Conservation (phyloP, 2,797 vertebrate species). For the Rhinatrema bivittatum region DNA sequence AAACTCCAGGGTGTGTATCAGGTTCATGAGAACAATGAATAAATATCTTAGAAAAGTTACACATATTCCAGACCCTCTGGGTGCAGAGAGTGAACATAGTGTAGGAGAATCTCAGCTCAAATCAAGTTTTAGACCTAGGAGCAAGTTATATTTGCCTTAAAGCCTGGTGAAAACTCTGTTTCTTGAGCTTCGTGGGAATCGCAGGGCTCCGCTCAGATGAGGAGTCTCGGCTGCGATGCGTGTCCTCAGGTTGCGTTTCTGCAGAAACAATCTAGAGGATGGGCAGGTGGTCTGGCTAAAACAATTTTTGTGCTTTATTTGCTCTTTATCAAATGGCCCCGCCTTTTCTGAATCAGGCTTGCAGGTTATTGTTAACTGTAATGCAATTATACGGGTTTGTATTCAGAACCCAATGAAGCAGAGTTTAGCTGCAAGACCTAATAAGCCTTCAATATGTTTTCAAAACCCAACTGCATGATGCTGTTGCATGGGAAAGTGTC, state of each 20-base stretch:
- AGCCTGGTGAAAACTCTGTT: slow-evolving; percentile 1
- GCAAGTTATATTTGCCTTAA: not conserved
- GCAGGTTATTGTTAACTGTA: slow-evolving; percentile 54
- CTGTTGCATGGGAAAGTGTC: slow-evolving; percentile 50
- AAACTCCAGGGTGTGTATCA: too few relatives aligned
- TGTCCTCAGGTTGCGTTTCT: slow-evolving; percentile 26
- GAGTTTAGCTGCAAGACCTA: slow-evolving; percentile 43
- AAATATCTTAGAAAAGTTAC: too few relatives aligned
- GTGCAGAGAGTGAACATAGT: too few relatives aligned
- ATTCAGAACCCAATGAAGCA: slow-evolving; percentile 36
- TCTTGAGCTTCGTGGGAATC: slow-evolving; percentile 52
- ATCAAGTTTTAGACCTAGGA: not conserved
- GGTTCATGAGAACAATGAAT: too few relatives aligned
- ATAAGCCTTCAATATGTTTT: slow-evolving; percentile 46
- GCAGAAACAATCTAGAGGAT: slow-evolving; percentile 15
- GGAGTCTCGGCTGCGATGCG: slow-evolving; percentile 16
- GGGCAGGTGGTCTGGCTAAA: slow-evolving; percentile 47
- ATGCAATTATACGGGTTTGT: slow-evolving; percentile 52
- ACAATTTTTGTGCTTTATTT: slow-evolving; percentile 41
- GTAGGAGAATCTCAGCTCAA: too few relatives aligned
- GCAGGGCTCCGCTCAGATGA: slow-evolving; percentile 11
- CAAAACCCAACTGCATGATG: slow-evolving; percentile 36
- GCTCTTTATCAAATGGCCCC: slow-evolving; percentile 32
- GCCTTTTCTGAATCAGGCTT: slow-evolving; percentile 62
- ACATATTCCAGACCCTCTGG: too few relatives aligned